Conservation (phyloP, 2,888 invertebrate species). For the Allolobophora icterica region DNA sequence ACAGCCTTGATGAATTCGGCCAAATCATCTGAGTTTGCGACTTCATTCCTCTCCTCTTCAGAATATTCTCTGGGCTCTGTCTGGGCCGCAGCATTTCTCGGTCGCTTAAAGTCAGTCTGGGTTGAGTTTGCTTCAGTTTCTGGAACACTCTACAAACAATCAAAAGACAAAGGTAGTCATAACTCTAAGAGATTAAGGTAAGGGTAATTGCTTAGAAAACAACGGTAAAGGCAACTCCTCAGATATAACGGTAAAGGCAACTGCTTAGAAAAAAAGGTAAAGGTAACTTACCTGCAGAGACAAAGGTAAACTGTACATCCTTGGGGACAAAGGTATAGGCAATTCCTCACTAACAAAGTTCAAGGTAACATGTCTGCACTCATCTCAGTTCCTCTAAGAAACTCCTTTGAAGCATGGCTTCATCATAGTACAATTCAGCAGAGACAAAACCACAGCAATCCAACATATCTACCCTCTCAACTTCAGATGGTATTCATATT, state of each 20-base stretch:
- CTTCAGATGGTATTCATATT: no score
- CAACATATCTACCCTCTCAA: neutral
- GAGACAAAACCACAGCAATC: neutral
- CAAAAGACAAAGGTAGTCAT: neutral
- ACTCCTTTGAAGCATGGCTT: neutral
- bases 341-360: neutral
- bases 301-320: neutral
- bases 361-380: neutral
- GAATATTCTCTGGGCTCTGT: constrained; percentile 60
- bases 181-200: neutral
- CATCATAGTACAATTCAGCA: neutral
- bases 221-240: no score
- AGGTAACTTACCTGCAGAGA: neutral
- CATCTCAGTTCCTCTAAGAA: neutral
- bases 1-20: constrained; percentile 29
- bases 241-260: no score
- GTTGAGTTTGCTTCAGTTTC: constrained; percentile 52
- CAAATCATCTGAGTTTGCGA: constrained; percentile 44
- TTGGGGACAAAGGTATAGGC: neutral
- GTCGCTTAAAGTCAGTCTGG: constrained; percentile 64
- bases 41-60: constrained; percentile 55
- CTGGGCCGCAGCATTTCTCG: constrained; percentile 62
- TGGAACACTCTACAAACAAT: constrained; percentile 58
- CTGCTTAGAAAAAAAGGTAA: no score
- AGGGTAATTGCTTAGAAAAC: neutral